Conservation (phyloP, 2,888 invertebrate species). For the Sisyra terminalis region DNA sequence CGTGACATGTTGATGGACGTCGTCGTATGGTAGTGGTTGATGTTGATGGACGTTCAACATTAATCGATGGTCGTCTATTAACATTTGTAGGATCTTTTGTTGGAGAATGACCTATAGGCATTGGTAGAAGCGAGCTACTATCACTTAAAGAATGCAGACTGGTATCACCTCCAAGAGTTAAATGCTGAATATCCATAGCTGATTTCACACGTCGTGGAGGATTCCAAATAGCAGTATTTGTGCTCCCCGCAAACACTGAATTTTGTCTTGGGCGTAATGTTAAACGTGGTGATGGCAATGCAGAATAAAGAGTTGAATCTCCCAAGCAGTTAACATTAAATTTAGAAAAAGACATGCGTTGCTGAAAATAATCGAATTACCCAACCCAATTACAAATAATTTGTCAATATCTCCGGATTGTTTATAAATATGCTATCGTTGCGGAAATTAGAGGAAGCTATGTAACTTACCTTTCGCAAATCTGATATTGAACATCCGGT, state of each 20-base stretch:
- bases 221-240: slow-evolving; percentile 45
- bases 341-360: slow-evolving; percentile 52
- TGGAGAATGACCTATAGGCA: slow-evolving; percentile 17
- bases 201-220: slow-evolving; percentile 65
- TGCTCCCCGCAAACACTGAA: slow-evolving; percentile 70
- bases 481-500: slow-evolving; percentile 9
- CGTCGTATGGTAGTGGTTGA: background rate
- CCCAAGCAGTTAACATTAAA: slow-evolving; percentile 46
- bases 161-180: slow-evolving; percentile 36
- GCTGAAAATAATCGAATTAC: slow-evolving; percentile 30
- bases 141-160: slow-evolving; percentile 14
- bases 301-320: slow-evolving; percentile 25
- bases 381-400: too few species aligned
- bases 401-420: background rate
- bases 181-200: slow-evolving; percentile 67
- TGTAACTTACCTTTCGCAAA: slow-evolving; percentile 7
- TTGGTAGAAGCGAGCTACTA: slow-evolving; percentile 23
- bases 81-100: slow-evolving; percentile 1
- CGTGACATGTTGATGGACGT: slow-evolving; percentile 5
- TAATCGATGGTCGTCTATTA: slow-evolving; percentile 19
- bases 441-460: background rate
- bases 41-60: slow-evolving; percentile 18
- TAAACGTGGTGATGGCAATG: slow-evolving; percentile 24
- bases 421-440: background rate
- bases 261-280: slow-evolving; percentile 48